Percentiles rank a stretch among this genome's conserved stretches.
Evolutionary conservation across 2,113 vertebrate species (phyloP).

Genomic region (Recurvirostra avosetta): DNA sequence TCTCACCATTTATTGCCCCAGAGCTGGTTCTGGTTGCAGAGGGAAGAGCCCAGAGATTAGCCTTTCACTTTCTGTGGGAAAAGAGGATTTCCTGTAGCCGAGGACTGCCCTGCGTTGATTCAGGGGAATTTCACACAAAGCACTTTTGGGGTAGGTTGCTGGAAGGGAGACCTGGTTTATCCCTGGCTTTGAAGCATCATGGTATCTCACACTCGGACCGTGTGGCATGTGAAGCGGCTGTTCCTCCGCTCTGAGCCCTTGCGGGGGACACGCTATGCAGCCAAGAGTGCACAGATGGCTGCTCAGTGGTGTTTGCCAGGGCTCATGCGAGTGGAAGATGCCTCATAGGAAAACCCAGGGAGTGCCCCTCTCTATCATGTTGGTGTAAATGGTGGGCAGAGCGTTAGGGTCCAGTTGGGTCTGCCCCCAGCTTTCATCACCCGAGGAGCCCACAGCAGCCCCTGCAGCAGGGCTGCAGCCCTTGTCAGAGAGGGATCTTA

Average conservation of each 20-base stretch:
- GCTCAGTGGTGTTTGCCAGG: not conserved
- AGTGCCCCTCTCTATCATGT: not conserved
- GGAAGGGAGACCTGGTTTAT: not conserved
- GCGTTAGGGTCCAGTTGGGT: not conserved
- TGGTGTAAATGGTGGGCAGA: not conserved
- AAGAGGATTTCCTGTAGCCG: not conserved
- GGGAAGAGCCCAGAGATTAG: not conserved
- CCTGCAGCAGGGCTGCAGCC: not conserved
- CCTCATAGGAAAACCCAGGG: not conserved
- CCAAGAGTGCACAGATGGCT: not conserved
- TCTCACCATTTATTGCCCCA: not conserved
- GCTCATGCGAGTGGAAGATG: not conserved
- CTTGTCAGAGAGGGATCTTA: not conserved
- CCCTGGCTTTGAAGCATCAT: not conserved
- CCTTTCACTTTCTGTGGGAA: not conserved
- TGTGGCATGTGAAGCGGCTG: not conserved
- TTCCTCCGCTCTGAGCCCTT: not conserved
- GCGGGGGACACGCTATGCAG: rapidly evolving
- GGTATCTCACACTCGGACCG: rapidly evolving
- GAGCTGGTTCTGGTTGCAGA: not conserved
- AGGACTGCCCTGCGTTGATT: not conserved
- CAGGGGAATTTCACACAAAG: not conserved
- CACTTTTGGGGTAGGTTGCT: not conserved
- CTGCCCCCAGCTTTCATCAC: not conserved
- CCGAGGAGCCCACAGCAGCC: not conserved